Evolutionary conservation across 2,113 vertebrate genomes (phyloP).

Genomic region (Ptyas mucosa): DNA sequence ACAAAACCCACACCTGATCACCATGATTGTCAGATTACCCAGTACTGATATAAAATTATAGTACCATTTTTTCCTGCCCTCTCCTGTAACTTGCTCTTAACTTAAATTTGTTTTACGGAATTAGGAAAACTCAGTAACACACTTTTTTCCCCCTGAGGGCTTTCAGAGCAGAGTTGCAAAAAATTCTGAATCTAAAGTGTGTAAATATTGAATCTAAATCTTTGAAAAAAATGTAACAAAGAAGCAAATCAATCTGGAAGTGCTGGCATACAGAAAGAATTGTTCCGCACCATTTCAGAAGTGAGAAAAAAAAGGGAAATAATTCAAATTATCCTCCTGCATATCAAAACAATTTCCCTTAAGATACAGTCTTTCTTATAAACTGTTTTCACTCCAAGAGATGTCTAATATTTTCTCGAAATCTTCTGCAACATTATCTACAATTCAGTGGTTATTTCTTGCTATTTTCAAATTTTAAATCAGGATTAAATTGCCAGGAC

Average conservation of each 20-base stretch:
- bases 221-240: not conserved
- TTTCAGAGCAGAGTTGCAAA: not conserved
- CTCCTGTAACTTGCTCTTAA: not conserved
- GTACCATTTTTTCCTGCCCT: not conserved
- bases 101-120: not conserved
- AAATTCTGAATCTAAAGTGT: not conserved
- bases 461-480: not conserved
- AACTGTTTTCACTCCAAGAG: not conserved
- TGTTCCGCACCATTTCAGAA: not conserved
- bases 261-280: not conserved
- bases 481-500: not conserved
- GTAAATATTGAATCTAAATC: not conserved
- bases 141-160: not conserved
- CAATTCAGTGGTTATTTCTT: not conserved
- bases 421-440: not conserved
- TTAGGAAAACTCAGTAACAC: not conserved
- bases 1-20: not conserved
- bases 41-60: not conserved
- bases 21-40: not conserved
- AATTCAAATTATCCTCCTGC: not conserved
- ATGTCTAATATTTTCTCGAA: not conserved
- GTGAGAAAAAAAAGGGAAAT: not conserved
- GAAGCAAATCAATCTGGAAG: not conserved
- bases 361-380: not conserved
- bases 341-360: not conserved